Percentiles rank a stretch among this genome's conserved stretches.
These are phyloP conservation scores for Spinus pinus DNA, from an alignment of 2,797 vertebrate species.

Conservation along the genomic window DNA sequence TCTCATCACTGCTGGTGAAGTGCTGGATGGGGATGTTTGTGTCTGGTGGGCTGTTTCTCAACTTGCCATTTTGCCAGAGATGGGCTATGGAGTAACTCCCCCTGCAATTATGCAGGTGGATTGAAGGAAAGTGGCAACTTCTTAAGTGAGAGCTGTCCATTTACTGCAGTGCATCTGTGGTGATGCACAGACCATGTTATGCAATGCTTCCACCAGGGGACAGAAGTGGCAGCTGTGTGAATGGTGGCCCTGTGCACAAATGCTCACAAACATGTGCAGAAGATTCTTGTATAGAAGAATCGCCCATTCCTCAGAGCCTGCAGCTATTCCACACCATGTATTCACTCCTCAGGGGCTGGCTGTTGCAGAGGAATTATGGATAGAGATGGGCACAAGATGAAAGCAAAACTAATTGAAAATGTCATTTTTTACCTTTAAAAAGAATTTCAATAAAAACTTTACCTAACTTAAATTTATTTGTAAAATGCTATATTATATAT, in stretches of 20 bases:
- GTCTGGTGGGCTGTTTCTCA: background rate
- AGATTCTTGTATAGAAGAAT: background rate
- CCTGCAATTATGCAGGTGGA: background rate
- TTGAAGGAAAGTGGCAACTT: background rate
- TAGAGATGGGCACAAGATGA: background rate
- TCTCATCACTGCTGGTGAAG: background rate
- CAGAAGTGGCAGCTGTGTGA: background rate
- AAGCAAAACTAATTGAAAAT: background rate
- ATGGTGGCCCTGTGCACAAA: background rate
- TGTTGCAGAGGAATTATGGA: background rate
- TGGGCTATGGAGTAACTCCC: background rate
- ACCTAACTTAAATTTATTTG: constrained; percentile 57
- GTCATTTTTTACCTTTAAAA: background rate
- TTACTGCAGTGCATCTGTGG: background rate
- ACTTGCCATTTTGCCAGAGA: background rate
- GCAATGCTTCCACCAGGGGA: background rate
- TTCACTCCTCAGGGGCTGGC: background rate
- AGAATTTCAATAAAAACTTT: background rate
- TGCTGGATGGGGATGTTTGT: accelerated
- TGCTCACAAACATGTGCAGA: background rate
- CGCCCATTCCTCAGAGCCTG: background rate
- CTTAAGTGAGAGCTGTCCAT: background rate
- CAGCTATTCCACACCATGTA: background rate
- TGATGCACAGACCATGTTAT: accelerated
- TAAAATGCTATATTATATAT: constrained; percentile 58